These are phyloP conservation scores for Acanthacorydalis orientalis DNA, from an alignment of 2,888 invertebrate genomes.

Conservation along the genomic window DNA sequence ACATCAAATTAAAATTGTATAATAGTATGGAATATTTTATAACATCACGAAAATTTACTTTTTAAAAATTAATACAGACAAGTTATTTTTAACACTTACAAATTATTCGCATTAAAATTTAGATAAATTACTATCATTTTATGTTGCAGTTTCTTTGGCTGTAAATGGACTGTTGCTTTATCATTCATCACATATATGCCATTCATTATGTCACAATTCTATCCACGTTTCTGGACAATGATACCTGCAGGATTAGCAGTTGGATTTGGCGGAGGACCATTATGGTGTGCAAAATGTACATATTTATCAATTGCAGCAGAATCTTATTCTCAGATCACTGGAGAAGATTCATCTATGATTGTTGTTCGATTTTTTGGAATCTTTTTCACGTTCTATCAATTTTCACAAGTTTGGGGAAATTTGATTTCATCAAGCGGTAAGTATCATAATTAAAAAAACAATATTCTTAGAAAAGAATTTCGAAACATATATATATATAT, in stretches of 20 bases:
- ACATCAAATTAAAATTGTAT: too few species aligned
- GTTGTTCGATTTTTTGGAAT: constrained; percentile 87
- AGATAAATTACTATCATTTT: too few species aligned
- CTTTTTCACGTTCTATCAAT: constrained; percentile 92
- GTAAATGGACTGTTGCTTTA: constrained; percentile 75
- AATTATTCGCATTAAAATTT: too few species aligned
- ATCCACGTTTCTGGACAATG: constrained; percentile 68
- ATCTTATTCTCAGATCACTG: constrained; percentile 57
- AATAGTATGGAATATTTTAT: too few species aligned
- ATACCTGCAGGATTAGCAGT: constrained; percentile 70
- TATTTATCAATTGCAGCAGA: constrained; percentile 74
- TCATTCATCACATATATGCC: constrained; percentile 82
- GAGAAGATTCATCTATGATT: constrained; percentile 47
- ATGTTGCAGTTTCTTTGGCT: constrained; percentile 60
- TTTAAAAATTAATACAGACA: too few species aligned
- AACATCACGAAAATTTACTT: too few species aligned
- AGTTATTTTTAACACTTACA: too few species aligned
- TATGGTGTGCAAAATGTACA: constrained; percentile 94
- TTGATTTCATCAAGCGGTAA: constrained; percentile 71
- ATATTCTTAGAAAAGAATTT: background rate
- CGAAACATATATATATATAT: too few species aligned
- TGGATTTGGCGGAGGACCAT: constrained; percentile 77
- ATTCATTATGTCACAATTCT: constrained; percentile 81
- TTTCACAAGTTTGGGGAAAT: constrained; percentile 93
- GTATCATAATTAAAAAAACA: constrained; percentile 10